Evolutionary conservation across 2,113 vertebrate species (phyloP), one percentile per base, ranked within the genome.

Genomic region (Amazona vittata): DNA sequence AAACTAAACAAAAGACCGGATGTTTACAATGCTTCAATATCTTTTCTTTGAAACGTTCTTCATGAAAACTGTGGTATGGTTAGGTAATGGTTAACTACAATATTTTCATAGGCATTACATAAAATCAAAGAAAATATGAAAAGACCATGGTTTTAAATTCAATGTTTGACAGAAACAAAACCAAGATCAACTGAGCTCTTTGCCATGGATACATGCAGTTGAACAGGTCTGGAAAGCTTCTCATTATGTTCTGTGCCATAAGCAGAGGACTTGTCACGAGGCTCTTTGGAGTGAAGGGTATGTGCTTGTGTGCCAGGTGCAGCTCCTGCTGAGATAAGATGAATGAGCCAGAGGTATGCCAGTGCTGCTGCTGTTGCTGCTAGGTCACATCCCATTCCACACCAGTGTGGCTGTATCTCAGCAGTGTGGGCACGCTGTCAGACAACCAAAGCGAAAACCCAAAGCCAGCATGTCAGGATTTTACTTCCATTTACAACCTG

Each of bases 391-490:
- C 31, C 24, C 4, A 0, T 14, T 6, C 33, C 8, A 12, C 0
- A 0, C 37, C 35, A 33, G 28, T 15, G 62, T 29, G 10, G 20
- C 39, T 33, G 21, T 11, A 33, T 28, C 41, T 84, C 50, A 13
- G 33, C 0, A 0, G 8, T 8, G 9, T 14, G 19, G n/a, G 35
- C 41, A 26, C 1, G 1, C 62, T 7, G 1, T 47, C 43, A 60
- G 18, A 10, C 25, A 10, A 19, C 19, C 21, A 63, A 44, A 74
- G 31, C 10, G 15, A 69, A 90, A 83, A 28, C 6, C 1, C 25
- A 35, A 39, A 12, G 35, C 29, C 24, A 62, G 10, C 2, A 1
- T 43, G 18, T 78, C 50, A 77, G 68, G 31, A 35, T 62, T 88
- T 77, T 49, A 29, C 9, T 65, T 74, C 4, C 41, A 6, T 43